These are phyloP conservation scores for Esox niger DNA, from an alignment of 2,113 vertebrate genomes.

Conservation along the genomic window DNA sequence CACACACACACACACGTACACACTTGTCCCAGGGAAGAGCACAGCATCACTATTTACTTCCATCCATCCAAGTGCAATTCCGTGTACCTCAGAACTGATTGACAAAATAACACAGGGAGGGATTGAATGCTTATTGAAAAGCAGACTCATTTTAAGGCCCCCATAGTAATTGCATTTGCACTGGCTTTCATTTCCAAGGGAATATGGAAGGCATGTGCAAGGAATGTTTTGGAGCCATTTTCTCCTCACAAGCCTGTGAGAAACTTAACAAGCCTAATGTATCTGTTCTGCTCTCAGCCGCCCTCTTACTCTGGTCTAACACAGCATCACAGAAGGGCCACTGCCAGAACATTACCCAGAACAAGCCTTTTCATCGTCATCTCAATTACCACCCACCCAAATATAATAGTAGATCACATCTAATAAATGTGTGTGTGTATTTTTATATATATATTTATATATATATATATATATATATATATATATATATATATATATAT, in stretches of 20 bases:
- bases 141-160: conserved; percentile 12
- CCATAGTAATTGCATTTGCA: conserved; percentile 3
- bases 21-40: conserved; percentile 19
- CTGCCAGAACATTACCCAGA: background rate
- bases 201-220: background rate
- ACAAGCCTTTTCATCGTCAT: background rate
- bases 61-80: conserved; percentile 37
- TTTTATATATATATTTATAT: too few relatives aligned
- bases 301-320: background rate
- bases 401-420: background rate
- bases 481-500: too few relatives aligned
- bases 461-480: too few relatives aligned
- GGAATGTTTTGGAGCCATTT: background rate
- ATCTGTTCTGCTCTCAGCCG: background rate
- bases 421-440: too few relatives aligned
- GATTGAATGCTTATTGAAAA: conserved; percentile 25
- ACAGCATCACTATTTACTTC: conserved; percentile 36
- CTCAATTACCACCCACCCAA: background rate
- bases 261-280: background rate
- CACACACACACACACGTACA: background rate
- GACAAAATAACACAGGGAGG: conserved; percentile 16
- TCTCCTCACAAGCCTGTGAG: background rate
- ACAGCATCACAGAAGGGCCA: background rate
- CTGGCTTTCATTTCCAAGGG: background rate
- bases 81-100: conserved; percentile 35